Conservation (phyloP, 2,888 invertebrate species). For the Scaptomyza polygonia region DNA sequence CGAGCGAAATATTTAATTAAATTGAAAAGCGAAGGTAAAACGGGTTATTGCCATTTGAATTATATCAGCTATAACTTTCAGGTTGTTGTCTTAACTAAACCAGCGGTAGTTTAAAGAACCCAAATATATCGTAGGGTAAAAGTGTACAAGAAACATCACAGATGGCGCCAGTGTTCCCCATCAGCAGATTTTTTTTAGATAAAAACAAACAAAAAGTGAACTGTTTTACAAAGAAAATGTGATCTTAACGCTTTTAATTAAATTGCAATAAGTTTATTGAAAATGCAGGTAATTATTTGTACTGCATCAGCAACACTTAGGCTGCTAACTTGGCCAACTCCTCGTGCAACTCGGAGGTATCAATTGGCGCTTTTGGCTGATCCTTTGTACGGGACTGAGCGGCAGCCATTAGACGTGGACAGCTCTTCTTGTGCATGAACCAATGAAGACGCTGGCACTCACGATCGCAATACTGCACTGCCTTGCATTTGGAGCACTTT, state of each 20-base stretch:
- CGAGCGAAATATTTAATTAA: constrained; percentile 37
- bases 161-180: constrained; percentile 14
- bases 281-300: constrained; percentile 23
- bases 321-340: constrained; percentile 72
- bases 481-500: constrained; percentile 97
- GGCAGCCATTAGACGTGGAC: constrained; percentile 87
- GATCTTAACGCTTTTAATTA: constrained; percentile 8
- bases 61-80: neutral
- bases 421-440: constrained; percentile 95
- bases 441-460: constrained; percentile 97
- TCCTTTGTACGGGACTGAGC: constrained; percentile 61
- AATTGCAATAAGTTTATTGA: constrained; percentile 33
- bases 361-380: constrained; percentile 71
- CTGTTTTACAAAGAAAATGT: neutral
- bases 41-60: constrained; percentile 34
- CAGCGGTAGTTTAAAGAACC: neutral
- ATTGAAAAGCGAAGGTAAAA: constrained; percentile 25
- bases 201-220: neutral
- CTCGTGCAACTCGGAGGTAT: constrained; percentile 71
- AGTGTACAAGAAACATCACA: neutral
- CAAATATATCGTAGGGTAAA: neutral
- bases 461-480: constrained; percentile 96
- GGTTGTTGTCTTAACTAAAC: constrained; percentile 14
- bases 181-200: neutral
- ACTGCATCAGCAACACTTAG: constrained; percentile 29